Evolutionary conservation across 2,888 invertebrate species (phyloP).

Genomic region (Nebria salina): DNA sequence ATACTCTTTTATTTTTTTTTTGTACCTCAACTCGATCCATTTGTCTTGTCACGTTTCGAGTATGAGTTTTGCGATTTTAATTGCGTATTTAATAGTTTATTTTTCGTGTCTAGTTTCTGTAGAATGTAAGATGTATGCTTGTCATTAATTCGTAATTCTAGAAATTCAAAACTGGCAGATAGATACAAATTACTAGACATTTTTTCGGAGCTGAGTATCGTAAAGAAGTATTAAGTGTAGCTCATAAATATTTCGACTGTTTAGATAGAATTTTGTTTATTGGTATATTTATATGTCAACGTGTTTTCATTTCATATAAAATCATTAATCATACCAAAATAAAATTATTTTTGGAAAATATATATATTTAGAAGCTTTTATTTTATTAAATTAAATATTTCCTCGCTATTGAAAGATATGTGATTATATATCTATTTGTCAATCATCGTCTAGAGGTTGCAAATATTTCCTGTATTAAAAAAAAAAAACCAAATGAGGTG

Average conservation of each 20-base stretch:
- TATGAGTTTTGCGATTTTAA: neutral
- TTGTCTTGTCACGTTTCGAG: neutral
- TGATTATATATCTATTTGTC: neutral
- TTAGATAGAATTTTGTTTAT: no score
- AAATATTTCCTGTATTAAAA: neutral
- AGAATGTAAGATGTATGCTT: neutral
- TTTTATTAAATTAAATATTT: neutral
- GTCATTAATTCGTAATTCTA: neutral
- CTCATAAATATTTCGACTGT: no score
- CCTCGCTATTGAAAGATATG: neutral
- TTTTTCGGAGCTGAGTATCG: neutral
- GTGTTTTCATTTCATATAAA: no score
- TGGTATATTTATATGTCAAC: no score
- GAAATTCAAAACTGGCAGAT: neutral
- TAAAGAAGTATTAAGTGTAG: neutral
- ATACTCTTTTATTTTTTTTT: neutral
- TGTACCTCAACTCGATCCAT: neutral
- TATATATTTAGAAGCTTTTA: no score
- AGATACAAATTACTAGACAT: neutral
- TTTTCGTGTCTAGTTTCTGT: neutral
- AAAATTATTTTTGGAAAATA: no score
- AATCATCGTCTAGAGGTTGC: neutral
- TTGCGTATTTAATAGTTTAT: neutral
- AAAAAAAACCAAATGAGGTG: constrained; percentile 25
- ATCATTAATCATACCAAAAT: no score